Percentiles rank a stretch among this genome's conserved stretches.
phyloP scores from a whole-genome alignment of 2,888 invertebrate species.

The Morinoia aosen region DNA sequence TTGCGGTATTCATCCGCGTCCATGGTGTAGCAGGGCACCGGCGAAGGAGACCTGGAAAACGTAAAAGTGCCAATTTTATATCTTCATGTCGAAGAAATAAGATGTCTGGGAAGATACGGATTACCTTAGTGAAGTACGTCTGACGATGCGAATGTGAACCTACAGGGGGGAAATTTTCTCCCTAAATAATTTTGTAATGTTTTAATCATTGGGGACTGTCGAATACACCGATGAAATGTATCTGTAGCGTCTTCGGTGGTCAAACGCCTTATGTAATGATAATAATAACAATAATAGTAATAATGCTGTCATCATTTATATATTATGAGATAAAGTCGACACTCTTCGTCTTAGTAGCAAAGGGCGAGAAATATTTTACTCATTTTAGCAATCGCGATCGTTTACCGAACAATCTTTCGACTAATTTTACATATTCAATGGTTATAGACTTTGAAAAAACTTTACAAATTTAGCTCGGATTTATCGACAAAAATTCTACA shows the following conservation, averaged over 20 bases:
- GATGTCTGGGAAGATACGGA: neutral
- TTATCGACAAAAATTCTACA: neutral
- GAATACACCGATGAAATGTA: too few species aligned
- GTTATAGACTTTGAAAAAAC: too few species aligned
- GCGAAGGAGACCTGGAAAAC: constrained; percentile 17
- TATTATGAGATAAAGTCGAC: too few species aligned
- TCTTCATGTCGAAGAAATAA: neutral
- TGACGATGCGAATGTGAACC: neutral
- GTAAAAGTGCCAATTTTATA: neutral
- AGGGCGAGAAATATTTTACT: neutral
- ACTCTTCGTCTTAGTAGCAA: neutral
- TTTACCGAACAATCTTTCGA: neutral
- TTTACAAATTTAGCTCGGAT: neutral
- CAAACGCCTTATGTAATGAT: too few species aligned
- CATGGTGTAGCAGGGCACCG: constrained; percentile 50
- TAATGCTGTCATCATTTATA: too few species aligned
- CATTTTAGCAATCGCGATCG: neutral
- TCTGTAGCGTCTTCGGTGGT: too few species aligned
- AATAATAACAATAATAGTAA: too few species aligned
- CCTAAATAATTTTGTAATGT: neutral
- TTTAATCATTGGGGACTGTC: neutral
- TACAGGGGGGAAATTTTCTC: neutral
- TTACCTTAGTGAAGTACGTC: neutral
- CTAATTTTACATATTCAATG: neutral
- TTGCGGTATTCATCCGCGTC: constrained; percentile 54